Conservation (phyloP, 2,113 vertebrate species). For the Henicopernis longicauda region DNA sequence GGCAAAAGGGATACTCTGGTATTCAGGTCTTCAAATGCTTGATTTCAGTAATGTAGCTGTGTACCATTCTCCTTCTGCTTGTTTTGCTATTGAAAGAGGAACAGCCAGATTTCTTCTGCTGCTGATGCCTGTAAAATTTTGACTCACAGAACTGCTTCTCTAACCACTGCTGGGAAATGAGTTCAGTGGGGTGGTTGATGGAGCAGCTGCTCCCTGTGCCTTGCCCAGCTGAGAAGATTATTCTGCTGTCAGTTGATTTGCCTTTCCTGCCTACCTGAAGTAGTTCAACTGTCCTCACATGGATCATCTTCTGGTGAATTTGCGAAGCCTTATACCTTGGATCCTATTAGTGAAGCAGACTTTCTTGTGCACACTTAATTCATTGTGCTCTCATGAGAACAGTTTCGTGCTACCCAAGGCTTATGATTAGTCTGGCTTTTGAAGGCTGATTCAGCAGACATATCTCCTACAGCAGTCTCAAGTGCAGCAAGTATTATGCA, state of each 20-base stretch:
- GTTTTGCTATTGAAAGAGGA: neutral
- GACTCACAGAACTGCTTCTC: constrained; percentile 45
- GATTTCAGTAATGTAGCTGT: neutral
- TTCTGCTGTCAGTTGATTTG: constrained; percentile 46
- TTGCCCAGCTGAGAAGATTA: constrained; percentile 49
- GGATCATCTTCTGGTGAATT: constrained; percentile 44
- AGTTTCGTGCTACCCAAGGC: constrained; percentile 33
- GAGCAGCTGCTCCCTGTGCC: constrained; percentile 55
- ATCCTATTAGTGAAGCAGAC: constrained; percentile 45
- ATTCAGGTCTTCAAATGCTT: neutral
- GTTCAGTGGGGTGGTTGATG: constrained; percentile 57
- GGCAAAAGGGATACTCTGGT: neutral
- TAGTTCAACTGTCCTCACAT: constrained; percentile 19
- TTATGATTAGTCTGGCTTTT: constrained; percentile 56
- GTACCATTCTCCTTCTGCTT: neutral
- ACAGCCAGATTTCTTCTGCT: constrained; percentile 17
- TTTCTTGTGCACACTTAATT: constrained; percentile 43
- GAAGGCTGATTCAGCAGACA: constrained; percentile 61
- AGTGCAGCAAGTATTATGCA: constrained; percentile 60
- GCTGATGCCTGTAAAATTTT: constrained; percentile 60
- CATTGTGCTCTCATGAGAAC: constrained; percentile 37
- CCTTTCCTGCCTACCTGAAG: neutral
- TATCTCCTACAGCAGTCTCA: constrained; percentile 53
- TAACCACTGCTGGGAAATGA: constrained; percentile 60
- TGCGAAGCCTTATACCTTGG: neutral